These are phyloP conservation scores for Ormyrus pomaceus DNA, from an alignment of 2,888 invertebrate species.

Conservation along the genomic window DNA sequence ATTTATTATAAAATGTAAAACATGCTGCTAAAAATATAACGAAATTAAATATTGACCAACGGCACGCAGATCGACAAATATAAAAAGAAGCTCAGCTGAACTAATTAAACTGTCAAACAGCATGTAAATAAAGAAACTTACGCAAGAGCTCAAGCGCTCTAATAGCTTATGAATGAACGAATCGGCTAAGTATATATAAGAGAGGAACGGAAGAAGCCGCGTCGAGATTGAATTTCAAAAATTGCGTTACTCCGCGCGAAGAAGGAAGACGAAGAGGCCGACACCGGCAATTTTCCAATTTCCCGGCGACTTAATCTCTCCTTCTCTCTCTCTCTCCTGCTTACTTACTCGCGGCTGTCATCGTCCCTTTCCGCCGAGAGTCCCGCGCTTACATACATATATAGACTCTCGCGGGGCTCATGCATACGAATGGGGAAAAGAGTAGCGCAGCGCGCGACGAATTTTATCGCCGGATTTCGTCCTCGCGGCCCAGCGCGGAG, in stretches of 20 bases:
- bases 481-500: not conserved
- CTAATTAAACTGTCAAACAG: no score
- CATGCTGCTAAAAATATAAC: no score
- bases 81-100: no score
- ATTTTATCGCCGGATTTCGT: slow-evolving; percentile 7
- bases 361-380: not conserved
- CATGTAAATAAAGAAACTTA: no score
- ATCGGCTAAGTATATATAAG: no score
- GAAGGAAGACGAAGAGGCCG: not conserved
- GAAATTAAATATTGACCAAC: no score
- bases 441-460: slow-evolving; percentile 1
- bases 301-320: slow-evolving; percentile 26
- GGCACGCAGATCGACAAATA: no score
- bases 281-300: slow-evolving; percentile 34
- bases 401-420: not conserved
- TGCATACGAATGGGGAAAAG: slow-evolving; percentile 24
- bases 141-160: not conserved
- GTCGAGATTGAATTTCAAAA: slow-evolving; percentile 25
- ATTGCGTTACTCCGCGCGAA: slow-evolving; percentile 5
- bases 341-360: not conserved
- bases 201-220: not conserved
- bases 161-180: not conserved
- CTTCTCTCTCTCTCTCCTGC: slow-evolving; percentile 24
- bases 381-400: not conserved
- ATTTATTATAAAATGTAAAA: no score